Evolutionary conservation across 2,113 vertebrate species (phyloP), one percentile per base, ranked within the genome.

Genomic region (Bujurquina vittata): DNA sequence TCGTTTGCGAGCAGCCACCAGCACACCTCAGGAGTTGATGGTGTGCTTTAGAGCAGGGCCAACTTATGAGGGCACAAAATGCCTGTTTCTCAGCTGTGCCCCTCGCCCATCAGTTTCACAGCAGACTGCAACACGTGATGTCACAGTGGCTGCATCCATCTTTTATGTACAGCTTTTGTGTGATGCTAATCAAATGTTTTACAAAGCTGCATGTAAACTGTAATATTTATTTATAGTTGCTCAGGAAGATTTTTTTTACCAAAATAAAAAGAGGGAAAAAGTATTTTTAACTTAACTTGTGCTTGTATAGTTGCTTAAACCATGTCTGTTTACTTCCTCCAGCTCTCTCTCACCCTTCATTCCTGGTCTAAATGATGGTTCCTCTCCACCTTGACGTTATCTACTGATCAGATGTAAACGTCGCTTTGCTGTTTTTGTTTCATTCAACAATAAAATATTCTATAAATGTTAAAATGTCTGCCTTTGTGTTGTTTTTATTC

Each of bases 371-470:
- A 89, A 72, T 54, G 89, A 88, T 83, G 74, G 73, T 57, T 85
- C 75, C 78, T 77, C 17, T 83, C 76, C 58, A 72, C 79, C 62
- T 72, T 75, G 83, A 79, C 92, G 88, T 92, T 63, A 81, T 88
- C 78, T 84, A 77, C 86, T 86, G 80, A 76, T 84, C 73, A 86
- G 75, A 92, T 81, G 80, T 84, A 89, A 91, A 93, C 92, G 84
- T 87, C 67, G 5, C 54, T 77, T 15, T 89, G 63, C 82, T 91
- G 65, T 91, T 92, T 75, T 83, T 91, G 88, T 93, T 26, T 92
- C 92, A 87, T 87, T 85, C 79, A 77, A 10, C 3, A 94, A 94
- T 87, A 89, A 94, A 95, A 94, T 94, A 95, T 93, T 93, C 57
- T 91, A 79, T 88, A 79, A 75, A 90, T 83, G 81, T 85, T 9